A percentile compares a stretch with the other conserved stretches of the same genome.
Conservation (phyloP, 2,797 vertebrate genomes). For the Heterohyrax brucei region DNA sequence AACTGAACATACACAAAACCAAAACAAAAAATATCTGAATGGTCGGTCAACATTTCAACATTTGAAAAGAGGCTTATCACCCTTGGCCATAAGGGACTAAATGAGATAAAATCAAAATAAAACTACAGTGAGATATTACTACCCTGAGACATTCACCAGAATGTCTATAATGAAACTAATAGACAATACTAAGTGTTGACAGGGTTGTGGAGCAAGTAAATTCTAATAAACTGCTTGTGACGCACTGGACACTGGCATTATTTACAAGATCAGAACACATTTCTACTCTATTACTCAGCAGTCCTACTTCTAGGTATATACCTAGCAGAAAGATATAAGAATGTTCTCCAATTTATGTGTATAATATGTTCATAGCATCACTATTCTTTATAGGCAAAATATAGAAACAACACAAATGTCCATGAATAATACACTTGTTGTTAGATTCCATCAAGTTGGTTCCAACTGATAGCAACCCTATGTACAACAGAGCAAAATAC, state of each 20-base stretch:
- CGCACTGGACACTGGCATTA: not conserved
- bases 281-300: not conserved
- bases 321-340: not conserved
- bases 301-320: not conserved
- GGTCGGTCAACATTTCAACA: not conserved
- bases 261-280: not conserved
- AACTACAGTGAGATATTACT: not conserved
- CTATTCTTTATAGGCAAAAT: conserved; percentile 2
- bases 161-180: not conserved
- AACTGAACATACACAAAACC: not conserved
- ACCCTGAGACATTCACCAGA: not conserved
- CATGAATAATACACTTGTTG: not conserved
- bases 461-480: too few species aligned
- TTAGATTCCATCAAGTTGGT: too few species aligned
- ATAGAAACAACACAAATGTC: not conserved
- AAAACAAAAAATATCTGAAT: not conserved
- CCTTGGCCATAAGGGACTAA: not conserved
- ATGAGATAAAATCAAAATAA: not conserved
- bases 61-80: not conserved
- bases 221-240: not conserved
- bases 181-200: not conserved
- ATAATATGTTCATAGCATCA: not conserved
- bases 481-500: too few species aligned
- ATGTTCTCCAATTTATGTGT: not conserved
- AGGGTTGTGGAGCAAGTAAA: not conserved